These are phyloP conservation scores for Thaumatotibia leucotreta DNA, from an alignment of 1,140 invertebrate species.

Conservation along the genomic window DNA sequence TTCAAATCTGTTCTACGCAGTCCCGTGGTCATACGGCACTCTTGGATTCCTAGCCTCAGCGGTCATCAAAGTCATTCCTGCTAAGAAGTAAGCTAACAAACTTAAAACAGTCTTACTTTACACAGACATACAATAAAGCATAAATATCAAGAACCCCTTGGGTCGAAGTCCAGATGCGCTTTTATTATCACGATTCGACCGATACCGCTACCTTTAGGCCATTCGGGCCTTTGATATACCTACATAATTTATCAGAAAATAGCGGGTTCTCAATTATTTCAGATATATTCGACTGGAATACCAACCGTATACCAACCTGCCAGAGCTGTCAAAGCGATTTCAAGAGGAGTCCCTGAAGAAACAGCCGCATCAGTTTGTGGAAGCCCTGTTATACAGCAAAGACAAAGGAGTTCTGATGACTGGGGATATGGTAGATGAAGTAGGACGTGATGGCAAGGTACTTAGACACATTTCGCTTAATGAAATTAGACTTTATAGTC, in stretches of 20 bases:
- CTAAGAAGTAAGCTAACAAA: constrained; percentile 73
- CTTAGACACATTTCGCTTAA: no score
- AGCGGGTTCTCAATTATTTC: constrained; percentile 12
- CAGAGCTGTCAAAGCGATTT: constrained; percentile 75
- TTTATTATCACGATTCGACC: neutral
- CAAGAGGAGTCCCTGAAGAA: constrained; percentile 72
- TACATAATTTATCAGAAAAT: neutral
- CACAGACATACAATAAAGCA: no score
- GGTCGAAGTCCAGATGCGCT: no score
- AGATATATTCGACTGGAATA: constrained; percentile 84
- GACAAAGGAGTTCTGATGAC: constrained; percentile 86
- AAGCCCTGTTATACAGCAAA: constrained; percentile 82
- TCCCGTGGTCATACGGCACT: constrained; percentile 92
- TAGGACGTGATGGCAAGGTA: constrained; percentile 80
- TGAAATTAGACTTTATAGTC: neutral
- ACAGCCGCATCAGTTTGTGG: constrained; percentile 85
- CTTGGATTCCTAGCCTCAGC: constrained; percentile 89
- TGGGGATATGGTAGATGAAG: constrained; percentile 79
- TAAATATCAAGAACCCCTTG: no score
- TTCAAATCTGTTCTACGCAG: constrained; percentile 84
- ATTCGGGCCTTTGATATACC: no score
- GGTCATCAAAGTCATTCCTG: constrained; percentile 86
- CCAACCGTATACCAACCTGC: constrained; percentile 78
- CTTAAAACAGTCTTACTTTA: no score
- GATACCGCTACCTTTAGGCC: neutral